Conservation (phyloP, 2,797 vertebrate genomes). For the Austrolebias charrua region DNA sequence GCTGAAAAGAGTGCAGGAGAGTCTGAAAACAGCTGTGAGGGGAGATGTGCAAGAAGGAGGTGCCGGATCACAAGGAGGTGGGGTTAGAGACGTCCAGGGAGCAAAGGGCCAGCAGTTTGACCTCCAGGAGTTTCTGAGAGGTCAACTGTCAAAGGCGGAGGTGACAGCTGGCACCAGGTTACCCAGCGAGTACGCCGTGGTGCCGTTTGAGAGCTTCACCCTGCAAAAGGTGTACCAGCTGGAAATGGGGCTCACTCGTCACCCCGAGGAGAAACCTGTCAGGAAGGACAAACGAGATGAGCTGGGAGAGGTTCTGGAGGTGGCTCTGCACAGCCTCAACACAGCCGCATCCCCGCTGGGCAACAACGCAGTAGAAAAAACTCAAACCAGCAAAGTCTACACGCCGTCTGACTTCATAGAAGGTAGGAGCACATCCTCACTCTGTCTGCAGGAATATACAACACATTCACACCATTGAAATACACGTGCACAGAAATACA, state of each 20-base stretch:
- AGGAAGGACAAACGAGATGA: constrained; percentile 92
- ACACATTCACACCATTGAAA: too few species aligned
- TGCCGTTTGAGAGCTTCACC: constrained; percentile 98
- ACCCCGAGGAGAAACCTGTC: constrained; percentile 95
- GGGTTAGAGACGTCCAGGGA: constrained; percentile 50
- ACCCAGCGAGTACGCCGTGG: constrained; percentile 88
- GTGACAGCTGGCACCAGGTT: constrained; percentile 83
- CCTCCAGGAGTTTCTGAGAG: constrained; percentile 87
- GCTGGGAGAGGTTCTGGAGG: constrained; percentile 87
- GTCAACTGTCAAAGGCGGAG: constrained; percentile 90
- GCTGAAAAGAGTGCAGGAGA: constrained; percentile 82
- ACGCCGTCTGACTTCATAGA: constrained; percentile 89
- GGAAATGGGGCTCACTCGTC: constrained; percentile 92
- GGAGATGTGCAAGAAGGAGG: constrained; percentile 46
- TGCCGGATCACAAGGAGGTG: constrained; percentile 48
- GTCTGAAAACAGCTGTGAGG: constrained; percentile 66
- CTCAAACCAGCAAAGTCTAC: constrained; percentile 72
- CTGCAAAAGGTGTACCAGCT: constrained; percentile 94
- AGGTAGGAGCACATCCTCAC: constrained; percentile 76
- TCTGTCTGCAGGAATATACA: background rate
- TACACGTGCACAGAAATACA: too few species aligned
- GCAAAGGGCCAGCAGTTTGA: constrained; percentile 78
- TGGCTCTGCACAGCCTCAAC: constrained; percentile 87
- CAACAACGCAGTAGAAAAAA: constrained; percentile 30
- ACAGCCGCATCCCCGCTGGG: constrained; percentile 57